phyloP scores from a whole-genome alignment of 1,140 invertebrate species.

The Pseudomyrmex pallidus region DNA sequence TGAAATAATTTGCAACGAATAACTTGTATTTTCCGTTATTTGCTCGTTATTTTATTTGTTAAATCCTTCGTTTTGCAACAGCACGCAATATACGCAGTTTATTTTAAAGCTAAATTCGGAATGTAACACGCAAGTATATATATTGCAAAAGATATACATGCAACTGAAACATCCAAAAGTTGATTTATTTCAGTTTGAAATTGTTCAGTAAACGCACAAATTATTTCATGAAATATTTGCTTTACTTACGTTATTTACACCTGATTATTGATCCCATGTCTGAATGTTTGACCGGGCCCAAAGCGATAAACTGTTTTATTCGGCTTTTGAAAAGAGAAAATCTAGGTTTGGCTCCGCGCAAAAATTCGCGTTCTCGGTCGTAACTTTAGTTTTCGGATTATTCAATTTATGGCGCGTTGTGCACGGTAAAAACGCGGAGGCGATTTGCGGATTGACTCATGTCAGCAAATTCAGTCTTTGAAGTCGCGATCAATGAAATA shows the following conservation, averaged over 20 bases:
- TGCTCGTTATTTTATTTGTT: constrained; percentile 13
- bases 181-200: constrained; percentile 18
- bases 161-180: not conserved
- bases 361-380: no score
- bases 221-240: constrained; percentile 20
- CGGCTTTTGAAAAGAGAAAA: no score
- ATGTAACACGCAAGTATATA: not conserved
- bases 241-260: not conserved
- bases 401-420: not conserved
- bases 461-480: constrained; percentile 27
- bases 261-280: not conserved
- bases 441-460: not conserved
- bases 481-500: constrained; percentile 39
- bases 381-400: not conserved
- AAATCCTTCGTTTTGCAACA: constrained; percentile 3
- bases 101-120: constrained; percentile 25
- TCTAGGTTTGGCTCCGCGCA: no score
- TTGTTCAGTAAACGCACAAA: constrained; percentile 8
- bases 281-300: no score
- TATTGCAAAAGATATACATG: not conserved
- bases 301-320: no score
- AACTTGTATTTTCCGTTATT: constrained; percentile 10
- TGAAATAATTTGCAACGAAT: constrained; percentile 2
- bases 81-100: not conserved
- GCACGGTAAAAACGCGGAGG: not conserved